Evolutionary conservation across 1,140 invertebrate species (phyloP).

Genomic region (Drosophila lacertosa): DNA sequence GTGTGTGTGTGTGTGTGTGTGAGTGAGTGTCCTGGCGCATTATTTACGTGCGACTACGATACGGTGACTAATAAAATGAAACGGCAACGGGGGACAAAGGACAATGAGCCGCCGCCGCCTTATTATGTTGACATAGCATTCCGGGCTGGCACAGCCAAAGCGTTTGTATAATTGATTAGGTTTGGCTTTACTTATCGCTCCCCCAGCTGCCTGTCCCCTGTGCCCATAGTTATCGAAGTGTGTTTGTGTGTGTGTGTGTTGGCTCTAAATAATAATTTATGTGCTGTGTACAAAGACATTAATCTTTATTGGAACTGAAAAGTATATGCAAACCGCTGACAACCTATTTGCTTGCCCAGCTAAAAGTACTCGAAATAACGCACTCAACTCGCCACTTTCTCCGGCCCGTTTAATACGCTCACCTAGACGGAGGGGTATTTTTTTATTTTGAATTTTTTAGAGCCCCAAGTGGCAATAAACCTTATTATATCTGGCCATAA

Average conservation of each 20-base stretch:
- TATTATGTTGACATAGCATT: conserved; percentile 78
- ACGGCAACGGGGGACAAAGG: conserved; percentile 50
- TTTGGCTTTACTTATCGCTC: conserved; percentile 58
- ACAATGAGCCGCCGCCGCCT: conserved; percentile 34
- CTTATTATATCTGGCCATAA: neutral
- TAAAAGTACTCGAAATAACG: conserved; percentile 30
- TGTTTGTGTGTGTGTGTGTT: conserved; percentile 6
- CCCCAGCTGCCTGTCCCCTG: neutral
- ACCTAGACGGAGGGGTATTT: no score
- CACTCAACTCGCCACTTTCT: conserved; percentile 10
- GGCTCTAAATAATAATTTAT: conserved; percentile 72
- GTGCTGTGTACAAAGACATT: conserved; percentile 72
- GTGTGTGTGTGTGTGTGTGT: no score
- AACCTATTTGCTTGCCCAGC: conserved; percentile 44
- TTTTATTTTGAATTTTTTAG: no score
- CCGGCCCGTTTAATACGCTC: neutral
- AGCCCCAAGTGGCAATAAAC: neutral
- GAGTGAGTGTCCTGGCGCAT: conserved; percentile 15
- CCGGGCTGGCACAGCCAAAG: conserved; percentile 13
- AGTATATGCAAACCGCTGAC: conserved; percentile 63
- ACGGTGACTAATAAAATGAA: conserved; percentile 44
- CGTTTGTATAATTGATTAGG: conserved; percentile 77
- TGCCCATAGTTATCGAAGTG: neutral
- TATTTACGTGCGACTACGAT: conserved; percentile 27
- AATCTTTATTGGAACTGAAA: conserved; percentile 79